These are phyloP conservation scores for Tetropium fuscum DNA, from an alignment of 2,888 invertebrate species.

Conservation along the genomic window DNA sequence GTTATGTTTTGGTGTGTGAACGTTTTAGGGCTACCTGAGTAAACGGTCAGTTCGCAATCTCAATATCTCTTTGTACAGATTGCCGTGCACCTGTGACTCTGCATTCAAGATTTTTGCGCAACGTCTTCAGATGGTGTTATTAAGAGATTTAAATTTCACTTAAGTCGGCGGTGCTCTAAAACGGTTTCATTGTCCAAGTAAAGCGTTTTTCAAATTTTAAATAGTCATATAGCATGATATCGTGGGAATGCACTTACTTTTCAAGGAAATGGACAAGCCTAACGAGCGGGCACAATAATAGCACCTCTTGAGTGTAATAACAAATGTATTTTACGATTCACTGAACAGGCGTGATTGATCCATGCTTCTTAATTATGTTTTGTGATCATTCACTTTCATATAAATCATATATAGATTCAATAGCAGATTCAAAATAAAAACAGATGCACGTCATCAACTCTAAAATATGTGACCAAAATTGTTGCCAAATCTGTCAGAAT, in stretches of 20 bases:
- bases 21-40: no score
- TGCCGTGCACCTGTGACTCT: neutral
- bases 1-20: no score
- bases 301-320: constrained; percentile 31
- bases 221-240: constrained; percentile 43
- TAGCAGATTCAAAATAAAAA: no score
- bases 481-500: no score
- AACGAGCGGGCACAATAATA: constrained; percentile 14
- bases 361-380: no score
- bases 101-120: neutral
- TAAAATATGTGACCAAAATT: no score
- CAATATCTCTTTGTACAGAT: neutral
- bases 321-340: constrained; percentile 32
- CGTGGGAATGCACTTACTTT: constrained; percentile 28
- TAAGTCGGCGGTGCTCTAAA: constrained; percentile 50
- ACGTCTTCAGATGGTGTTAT: constrained; percentile 45
- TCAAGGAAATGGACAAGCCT: constrained; percentile 14
- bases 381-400: no score
- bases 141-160: constrained; percentile 54
- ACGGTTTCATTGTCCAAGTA: constrained; percentile 45
- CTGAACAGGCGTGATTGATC: no score
- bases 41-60: neutral
- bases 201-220: constrained; percentile 36
- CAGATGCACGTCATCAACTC: no score
- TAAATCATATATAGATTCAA: no score